Percentiles rank a stretch among this genome's conserved stretches.
Conservation (phyloP, 2,888 invertebrate species). For the Rhorus exstirpatorius region DNA sequence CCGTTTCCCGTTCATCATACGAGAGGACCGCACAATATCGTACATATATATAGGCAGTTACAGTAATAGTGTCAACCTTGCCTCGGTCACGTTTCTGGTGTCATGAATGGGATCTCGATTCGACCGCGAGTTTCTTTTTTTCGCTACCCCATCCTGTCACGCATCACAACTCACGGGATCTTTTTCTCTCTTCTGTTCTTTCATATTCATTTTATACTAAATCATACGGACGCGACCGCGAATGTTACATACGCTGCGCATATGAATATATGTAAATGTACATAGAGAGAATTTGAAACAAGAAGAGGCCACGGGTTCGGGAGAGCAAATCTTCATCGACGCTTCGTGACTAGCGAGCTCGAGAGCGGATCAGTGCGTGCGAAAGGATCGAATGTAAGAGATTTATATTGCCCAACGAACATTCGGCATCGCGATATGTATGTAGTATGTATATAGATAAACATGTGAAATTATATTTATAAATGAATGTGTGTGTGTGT, state of each 20-base stretch:
- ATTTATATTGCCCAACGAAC: constrained; percentile 62
- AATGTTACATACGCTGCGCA: constrained; percentile 35
- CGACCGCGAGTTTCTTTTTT: constrained; percentile 69
- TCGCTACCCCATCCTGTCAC: constrained; percentile 8
- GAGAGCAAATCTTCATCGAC: constrained; percentile 24
- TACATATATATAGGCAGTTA: constrained; percentile 30
- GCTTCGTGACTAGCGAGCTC: constrained; percentile 69
- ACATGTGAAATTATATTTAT: too few relatives aligned
- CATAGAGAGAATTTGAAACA: constrained; percentile 36
- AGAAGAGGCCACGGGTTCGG: constrained; percentile 39
- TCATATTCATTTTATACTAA: constrained; percentile 62
- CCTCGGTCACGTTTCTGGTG: constrained; percentile 81
- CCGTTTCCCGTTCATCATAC: constrained; percentile 52
- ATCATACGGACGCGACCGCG: constrained; percentile 26
- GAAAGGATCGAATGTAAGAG: constrained; percentile 65
- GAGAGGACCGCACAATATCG: constrained; percentile 60
- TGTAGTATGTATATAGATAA: background rate
- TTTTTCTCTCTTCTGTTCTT: constrained; percentile 47
- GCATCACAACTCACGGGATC: constrained; percentile 5
- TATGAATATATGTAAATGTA: background rate
- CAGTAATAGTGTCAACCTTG: constrained; percentile 80
- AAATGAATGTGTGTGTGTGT: background rate
- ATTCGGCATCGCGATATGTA: constrained; percentile 35
- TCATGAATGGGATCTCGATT: constrained; percentile 80
- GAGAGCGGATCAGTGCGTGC: constrained; percentile 70